Evolutionary conservation across 2,888 invertebrate genomes (phyloP).

Genomic region (Athalia circularis): DNA sequence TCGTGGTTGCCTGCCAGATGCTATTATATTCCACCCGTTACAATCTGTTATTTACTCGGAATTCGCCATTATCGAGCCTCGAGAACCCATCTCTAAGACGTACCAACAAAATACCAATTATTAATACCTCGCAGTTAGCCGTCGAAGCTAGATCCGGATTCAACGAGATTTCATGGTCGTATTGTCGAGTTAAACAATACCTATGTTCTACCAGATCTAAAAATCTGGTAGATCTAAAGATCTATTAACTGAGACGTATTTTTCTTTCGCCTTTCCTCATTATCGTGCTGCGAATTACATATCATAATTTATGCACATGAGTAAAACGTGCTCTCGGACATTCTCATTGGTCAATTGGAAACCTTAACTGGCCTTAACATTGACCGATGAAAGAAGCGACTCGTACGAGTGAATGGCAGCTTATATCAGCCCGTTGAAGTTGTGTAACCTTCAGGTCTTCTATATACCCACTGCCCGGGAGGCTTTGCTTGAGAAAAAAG

Average conservation of each 20-base stretch:
- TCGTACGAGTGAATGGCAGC: constrained; percentile 27
- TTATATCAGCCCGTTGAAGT: constrained; percentile 24
- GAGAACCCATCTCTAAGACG: neutral
- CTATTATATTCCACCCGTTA: constrained; percentile 13
- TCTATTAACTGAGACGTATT: neutral
- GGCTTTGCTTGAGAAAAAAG: constrained; percentile 22
- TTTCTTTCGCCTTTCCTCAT: no score
- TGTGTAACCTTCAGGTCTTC: constrained; percentile 29
- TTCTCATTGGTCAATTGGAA: neutral
- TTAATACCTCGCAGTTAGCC: neutral
- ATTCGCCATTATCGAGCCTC: neutral
- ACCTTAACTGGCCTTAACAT: constrained; percentile 31
- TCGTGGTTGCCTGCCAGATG: constrained; percentile 11
- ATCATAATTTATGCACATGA: no score
- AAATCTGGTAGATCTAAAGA: no score
- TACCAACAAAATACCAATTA: constrained; percentile 11
- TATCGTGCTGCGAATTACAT: no score
- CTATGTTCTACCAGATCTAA: no score
- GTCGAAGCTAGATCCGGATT: neutral
- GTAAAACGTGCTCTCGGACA: neutral
- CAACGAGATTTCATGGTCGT: neutral
- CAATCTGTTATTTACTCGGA: neutral
- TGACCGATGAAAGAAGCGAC: constrained; percentile 13
- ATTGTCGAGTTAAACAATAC: neutral
- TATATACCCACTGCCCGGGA: constrained; percentile 15